Evolutionary conservation across 2,888 invertebrate species (phyloP), one percentile per base, ranked within the genome.

Genomic region (Sesamia inferens): DNA sequence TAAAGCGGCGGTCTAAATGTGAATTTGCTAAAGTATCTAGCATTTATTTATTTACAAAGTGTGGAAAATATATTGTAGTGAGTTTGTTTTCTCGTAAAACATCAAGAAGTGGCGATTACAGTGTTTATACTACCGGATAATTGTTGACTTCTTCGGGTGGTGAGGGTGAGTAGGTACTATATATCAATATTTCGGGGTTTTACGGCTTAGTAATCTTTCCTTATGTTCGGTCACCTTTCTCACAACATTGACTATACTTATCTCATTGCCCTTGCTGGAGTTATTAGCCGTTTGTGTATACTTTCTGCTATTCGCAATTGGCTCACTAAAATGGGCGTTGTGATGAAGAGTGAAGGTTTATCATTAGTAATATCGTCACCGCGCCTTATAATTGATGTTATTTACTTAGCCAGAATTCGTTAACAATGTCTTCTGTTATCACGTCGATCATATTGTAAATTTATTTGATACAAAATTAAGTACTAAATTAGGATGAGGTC

Each of bases 101-200:
- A 79, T 71, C 81, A 86, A 85, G 79, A 85, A 86, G 84, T 78
- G 86, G 80, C 83, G 83, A 85, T 89, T 89, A 85, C 85, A 89
- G 93, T 92, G 91, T 83, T 88, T 82, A 79, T 82, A 87, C 85
- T 82, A 84, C 83, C 87, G 80, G 90, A 89, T 91, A 92, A 91
- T 92, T 93, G 92, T 93, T 92, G 92, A 93, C 92, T 94, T 93
- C 93, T 90, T 93, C 92, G 92, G 92, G 92, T 91, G 93, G 90
- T 93, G 91, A 93, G 92, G 95, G 95, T 95, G 91, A 95, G 96
- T 95, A 92, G 90, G 87, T 91, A 91, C 87, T 89, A 92, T 88
- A 75, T 75, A 86, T 80, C 90, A 92, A 90, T 92, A 93, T 91
- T 93, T 90, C 87, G 80, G 83, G 87, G 85, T 87, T 88, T 90